Conservation (phyloP, 1,140 invertebrate genomes). For the Ctenoplectra terminalis region DNA sequence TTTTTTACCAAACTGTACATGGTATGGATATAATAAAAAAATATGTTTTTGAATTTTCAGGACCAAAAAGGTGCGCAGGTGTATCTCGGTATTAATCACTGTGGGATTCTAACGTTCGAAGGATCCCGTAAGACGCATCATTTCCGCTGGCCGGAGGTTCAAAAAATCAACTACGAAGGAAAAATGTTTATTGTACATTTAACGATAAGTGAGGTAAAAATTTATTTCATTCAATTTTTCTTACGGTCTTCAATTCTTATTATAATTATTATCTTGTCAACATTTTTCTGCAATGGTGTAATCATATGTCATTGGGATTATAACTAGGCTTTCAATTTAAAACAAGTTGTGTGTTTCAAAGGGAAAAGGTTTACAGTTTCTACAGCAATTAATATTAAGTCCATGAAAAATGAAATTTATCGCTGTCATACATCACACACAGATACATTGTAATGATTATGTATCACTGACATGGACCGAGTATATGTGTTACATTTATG, state of each 20-base stretch:
- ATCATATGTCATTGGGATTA: neutral
- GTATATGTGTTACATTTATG: no score
- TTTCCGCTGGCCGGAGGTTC: constrained; percentile 97
- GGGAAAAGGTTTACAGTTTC: neutral
- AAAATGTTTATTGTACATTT: constrained; percentile 99
- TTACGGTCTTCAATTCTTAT: neutral
- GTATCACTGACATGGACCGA: no score
- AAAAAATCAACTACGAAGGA: constrained; percentile 98
- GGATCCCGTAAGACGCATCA: constrained; percentile 95
- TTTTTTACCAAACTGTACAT: no score
- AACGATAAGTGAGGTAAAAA: constrained; percentile 87
- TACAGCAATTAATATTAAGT: neutral
- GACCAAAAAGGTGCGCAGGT: constrained; percentile 95
- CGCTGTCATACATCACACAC: no score
- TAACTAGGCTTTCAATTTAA: neutral
- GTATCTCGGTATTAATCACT: constrained; percentile 97
- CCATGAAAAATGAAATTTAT: neutral
- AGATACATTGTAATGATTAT: no score
- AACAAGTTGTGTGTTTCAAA: neutral
- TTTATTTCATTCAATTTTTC: no score
- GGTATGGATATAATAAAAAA: neutral
- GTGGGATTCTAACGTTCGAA: constrained; percentile 97
- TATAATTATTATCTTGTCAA: neutral
- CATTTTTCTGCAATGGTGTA: neutral
- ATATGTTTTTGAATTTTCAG: constrained; percentile 82